phyloP scores from a whole-genome alignment of 2,888 invertebrate species.

The Drosophila nigricruria region DNA sequence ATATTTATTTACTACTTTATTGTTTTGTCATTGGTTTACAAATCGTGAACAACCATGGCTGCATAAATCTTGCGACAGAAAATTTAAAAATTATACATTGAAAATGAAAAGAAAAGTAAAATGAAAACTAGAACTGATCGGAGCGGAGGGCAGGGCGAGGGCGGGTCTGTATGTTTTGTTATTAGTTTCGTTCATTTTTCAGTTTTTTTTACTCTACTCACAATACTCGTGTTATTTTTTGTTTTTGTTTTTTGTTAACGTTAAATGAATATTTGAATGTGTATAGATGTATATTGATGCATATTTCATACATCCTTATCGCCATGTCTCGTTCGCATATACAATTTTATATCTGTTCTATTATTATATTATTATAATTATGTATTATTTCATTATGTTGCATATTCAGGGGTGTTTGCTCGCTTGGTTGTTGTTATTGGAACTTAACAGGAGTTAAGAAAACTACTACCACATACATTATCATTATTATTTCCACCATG shows the following conservation, averaged over 20 bases:
- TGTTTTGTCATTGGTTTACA: slow-evolving; percentile 62
- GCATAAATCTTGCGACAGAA: slow-evolving; percentile 43
- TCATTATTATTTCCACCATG: slow-evolving; percentile 76
- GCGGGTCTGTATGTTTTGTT: slow-evolving; percentile 26
- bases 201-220: slow-evolving; percentile 29
- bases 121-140: not conserved
- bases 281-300: slow-evolving; percentile 56
- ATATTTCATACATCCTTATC: slow-evolving; percentile 57
- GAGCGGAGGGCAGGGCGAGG: slow-evolving; percentile 20
- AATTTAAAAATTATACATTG: slow-evolving; percentile 44
- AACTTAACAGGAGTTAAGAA: slow-evolving; percentile 83
- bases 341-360: slow-evolving; percentile 55
- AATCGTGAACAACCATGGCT: slow-evolving; percentile 68
- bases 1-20: slow-evolving; percentile 59
- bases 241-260: slow-evolving; percentile 28
- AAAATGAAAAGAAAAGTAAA: slow-evolving; percentile 12
- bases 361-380: slow-evolving; percentile 54
- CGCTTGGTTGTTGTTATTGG: slow-evolving; percentile 58
- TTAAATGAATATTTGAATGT: slow-evolving; percentile 64
- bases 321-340: slow-evolving; percentile 59
- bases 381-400: slow-evolving; percentile 58
- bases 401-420: slow-evolving; percentile 50
- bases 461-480: slow-evolving; percentile 82
- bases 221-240: slow-evolving; percentile 46
- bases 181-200: slow-evolving; percentile 22